Evolutionary conservation across 1,140 invertebrate species (phyloP), one percentile per base, ranked within the genome.

Genomic region (Temnothorax longispinosus): DNA sequence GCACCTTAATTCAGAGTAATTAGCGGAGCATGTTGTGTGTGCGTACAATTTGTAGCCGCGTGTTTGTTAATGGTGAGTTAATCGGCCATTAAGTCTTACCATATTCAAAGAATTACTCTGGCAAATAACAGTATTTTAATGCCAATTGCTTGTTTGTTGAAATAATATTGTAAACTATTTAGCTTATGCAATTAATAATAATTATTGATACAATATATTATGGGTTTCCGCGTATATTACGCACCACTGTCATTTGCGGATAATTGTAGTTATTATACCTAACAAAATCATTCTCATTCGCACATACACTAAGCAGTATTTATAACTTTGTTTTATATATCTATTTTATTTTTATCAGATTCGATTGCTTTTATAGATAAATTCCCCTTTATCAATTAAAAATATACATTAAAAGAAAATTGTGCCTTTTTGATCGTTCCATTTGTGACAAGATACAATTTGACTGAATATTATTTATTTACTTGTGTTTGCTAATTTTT

Each of bases 51-150:
- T 84, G 69, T 75, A 60, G 32, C 27, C 69, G 41, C 21, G 52
- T 84, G 67, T 82, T 60, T 75, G 80, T 72, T 84, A 84, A 84
- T 84, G 80, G 69, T 21, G 54, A 84, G 80, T 62, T 84, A 84
- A 84, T 84, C 80, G 69, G n/a, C 41, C 54, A 84, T 84, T 74
- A 74, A 75, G 54, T 44, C 69, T 84, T 60, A 84, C 62, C 56
- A 84, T 62, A 75, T 44, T 60, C n/a, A 27, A 75, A 41, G 41
- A 27, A 84, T 75, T 84, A 60, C 18, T 44, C 18, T 18, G 11
- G 27, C 54, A 82, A 60, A 82, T 74, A 74, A 74, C 32, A 41
- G 3, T 21, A 58, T 82, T 82, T 82, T 82, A 74, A 74, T 56
- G 11, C 13, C 41, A 56, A 44, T 54, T 56, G 8, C n/a, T 50